Evolutionary conservation across 2,888 invertebrate species (phyloP), one percentile per base, ranked within the genome.

Genomic region (Odiellus spinosus): DNA sequence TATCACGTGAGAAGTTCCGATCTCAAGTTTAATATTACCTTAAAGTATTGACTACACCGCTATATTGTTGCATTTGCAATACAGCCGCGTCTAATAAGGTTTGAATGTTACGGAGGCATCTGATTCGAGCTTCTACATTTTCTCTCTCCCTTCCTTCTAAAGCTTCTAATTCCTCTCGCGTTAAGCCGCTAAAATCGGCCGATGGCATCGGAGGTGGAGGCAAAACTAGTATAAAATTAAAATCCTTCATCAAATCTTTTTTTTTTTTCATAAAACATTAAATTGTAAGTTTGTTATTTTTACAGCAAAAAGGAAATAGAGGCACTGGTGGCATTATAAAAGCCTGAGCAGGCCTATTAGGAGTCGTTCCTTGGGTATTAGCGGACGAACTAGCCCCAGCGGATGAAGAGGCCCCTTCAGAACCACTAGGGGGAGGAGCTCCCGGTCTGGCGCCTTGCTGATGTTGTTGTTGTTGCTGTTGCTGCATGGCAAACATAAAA

Each of bases 61-160:
- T 78, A 67, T 95, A 96, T 64, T 95, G 93, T 60, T 86, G 83
- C 83, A 96, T 87, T 70, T 96, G 80, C 42, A 86, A 71, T 50
- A 84, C 82, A 3, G 93, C 90, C 38, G 93, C 88, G 67, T 96
- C 95, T 57, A 98, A 66, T 67, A 98, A 76, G 2, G 85, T 72
- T 70, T 87, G 80, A 56, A 90, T 82, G 67, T 90, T 85, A 50
- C 79, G 75, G 44, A 88, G 70, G 59, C 81, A 73, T 70, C 83
- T 81, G 52, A 98, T 77, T 52, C 98, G 74, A 4, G 90, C 88
- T 65, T 95, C 90, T 33, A 96, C 76, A 58, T 87, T 82, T 55
- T 78, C 75, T 51, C 95, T 74, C 59, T 87, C 80, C 55, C 76
- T 77, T 26, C 91, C 91, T 67, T 98, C 98, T 79, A 98, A 76